These are phyloP conservation scores for Pavo muticus DNA, from an alignment of 2,113 vertebrate genomes.

Conservation along the genomic window DNA sequence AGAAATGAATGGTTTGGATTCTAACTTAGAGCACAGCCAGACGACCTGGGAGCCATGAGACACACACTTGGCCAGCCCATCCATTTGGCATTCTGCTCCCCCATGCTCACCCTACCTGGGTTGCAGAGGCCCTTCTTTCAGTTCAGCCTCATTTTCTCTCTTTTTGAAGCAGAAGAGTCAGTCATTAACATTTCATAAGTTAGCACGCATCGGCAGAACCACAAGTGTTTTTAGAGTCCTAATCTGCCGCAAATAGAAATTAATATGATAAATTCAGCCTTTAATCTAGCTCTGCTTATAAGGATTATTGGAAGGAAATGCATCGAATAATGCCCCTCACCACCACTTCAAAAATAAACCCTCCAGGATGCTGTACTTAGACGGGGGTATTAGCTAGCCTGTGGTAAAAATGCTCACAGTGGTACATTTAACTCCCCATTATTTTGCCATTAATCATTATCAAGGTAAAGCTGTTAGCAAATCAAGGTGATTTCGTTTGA, in stretches of 20 bases:
- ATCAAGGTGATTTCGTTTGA: slow-evolving; percentile 52
- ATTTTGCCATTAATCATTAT: slow-evolving; percentile 32
- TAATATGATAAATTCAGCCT: neutral
- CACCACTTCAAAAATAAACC: neutral
- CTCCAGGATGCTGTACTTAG: neutral
- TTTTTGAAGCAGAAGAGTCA: neutral
- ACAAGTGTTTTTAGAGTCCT: neutral
- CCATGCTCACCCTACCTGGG: neutral
- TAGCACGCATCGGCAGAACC: neutral
- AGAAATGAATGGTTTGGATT: slow-evolving; percentile 5
- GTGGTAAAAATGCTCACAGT: neutral
- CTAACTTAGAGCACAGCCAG: accelerated
- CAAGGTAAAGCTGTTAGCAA: slow-evolving; percentile 33
- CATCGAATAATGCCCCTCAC: neutral
- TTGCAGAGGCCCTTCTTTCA: neutral
- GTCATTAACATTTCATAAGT: neutral
- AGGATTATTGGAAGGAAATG: neutral
- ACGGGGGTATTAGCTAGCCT: neutral
- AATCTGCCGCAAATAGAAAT: neutral
- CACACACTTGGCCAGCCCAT: neutral
- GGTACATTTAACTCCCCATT: neutral
- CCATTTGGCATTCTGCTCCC: neutral
- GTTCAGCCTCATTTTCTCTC: neutral
- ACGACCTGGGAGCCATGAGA: neutral
- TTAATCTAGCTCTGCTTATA: neutral